phyloP scores from a whole-genome alignment of 37 sponge, comb jelly and placozoan genomes.

The Corticium candelabrum region DNA sequence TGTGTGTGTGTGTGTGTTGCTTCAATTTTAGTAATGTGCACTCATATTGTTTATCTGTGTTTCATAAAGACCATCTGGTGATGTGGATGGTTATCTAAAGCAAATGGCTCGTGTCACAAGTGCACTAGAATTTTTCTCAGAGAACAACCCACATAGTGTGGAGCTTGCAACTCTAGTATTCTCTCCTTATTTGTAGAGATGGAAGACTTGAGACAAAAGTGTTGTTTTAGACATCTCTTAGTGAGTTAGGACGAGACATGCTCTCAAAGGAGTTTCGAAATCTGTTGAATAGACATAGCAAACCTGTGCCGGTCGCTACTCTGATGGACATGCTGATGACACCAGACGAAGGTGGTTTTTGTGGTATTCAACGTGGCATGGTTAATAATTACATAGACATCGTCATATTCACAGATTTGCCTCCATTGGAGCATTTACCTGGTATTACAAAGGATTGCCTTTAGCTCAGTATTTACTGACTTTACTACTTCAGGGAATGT shows the following conservation, averaged over 20 bases:
- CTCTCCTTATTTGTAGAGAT: neutral
- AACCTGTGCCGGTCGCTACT: constrained; percentile 46
- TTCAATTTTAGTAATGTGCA: no score
- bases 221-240: constrained; percentile 19
- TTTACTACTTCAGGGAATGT: constrained; percentile 14
- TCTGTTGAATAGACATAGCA: constrained; percentile 38
- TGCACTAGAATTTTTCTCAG: constrained; percentile 52
- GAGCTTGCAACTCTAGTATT: constrained; percentile 37
- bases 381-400: no score
- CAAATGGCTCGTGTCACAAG: constrained; percentile 32
- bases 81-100: constrained; percentile 21
- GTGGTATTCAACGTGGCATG: no score
- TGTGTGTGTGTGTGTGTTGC: no score
- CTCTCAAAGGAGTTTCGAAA: constrained; percentile 46
- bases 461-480: neutral
- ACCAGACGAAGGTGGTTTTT: constrained; percentile 44
- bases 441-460: neutral
- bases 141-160: constrained; percentile 50
- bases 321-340: constrained; percentile 47
- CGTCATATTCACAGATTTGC: no score
- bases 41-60: no score
- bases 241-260: constrained; percentile 37
- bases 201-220: neutral
- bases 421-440: constrained; percentile 44
- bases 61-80: neutral